Evolutionary conservation across 2,113 vertebrate species (phyloP).

Genomic region (Motacilla alba): DNA sequence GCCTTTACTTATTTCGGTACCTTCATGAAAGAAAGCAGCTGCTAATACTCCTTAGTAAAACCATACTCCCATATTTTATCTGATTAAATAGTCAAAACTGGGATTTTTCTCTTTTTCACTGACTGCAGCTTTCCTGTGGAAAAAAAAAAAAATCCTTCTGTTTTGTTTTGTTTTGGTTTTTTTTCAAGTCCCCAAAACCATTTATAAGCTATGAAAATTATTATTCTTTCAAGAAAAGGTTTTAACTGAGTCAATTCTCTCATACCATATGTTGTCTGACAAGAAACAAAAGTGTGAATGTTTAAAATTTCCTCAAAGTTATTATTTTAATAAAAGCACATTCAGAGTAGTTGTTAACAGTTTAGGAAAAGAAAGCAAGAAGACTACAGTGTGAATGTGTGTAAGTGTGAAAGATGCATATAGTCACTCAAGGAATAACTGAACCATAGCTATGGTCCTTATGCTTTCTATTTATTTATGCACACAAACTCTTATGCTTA

Average conservation of each 20-base stretch:
- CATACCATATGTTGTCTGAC: neutral
- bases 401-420: neutral
- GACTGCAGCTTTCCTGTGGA: neutral
- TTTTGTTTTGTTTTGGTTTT: neutral
- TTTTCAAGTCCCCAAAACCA: rapidly evolving
- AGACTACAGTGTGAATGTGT: neutral
- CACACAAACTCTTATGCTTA: neutral
- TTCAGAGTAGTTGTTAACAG: neutral
- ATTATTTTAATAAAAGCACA: neutral
- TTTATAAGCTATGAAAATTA: neutral
- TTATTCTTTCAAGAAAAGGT: neutral
- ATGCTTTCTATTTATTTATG: neutral
- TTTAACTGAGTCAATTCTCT: neutral
- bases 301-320: neutral
- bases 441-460: neutral
- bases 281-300: neutral
- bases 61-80: neutral
- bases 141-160: neutral
- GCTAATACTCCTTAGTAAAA: neutral
- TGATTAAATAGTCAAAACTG: neutral
- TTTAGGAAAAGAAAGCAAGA: neutral
- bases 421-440: neutral
- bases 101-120: neutral
- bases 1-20: neutral
- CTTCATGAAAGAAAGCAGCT: neutral